These are phyloP conservation scores for Ichneumon xanthorius DNA, from an alignment of 2,888 invertebrate genomes.

Conservation along the genomic window DNA sequence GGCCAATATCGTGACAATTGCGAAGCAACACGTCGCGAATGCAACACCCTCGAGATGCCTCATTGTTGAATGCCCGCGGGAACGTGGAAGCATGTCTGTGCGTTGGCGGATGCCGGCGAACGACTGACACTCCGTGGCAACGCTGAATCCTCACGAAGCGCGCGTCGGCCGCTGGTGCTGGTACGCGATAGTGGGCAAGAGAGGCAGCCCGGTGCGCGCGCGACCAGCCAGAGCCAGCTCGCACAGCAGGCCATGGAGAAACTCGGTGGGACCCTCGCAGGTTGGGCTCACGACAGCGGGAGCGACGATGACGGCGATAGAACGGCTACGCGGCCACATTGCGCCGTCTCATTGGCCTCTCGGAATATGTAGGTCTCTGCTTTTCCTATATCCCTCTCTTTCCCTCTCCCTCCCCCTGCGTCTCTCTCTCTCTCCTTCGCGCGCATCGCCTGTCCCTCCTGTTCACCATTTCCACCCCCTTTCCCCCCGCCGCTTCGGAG, in stretches of 20 bases:
- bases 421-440: constrained; percentile 62
- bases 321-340: constrained; percentile 80
- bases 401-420: constrained; percentile 65
- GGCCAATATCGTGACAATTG: constrained; percentile 72
- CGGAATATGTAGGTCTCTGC: constrained; percentile 82
- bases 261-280: constrained; percentile 28
- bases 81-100: constrained; percentile 66
- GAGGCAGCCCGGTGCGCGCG: constrained; percentile 34
- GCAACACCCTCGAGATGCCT: constrained; percentile 61
- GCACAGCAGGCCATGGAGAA: constrained; percentile 45
- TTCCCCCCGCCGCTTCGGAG: constrained; percentile 16
- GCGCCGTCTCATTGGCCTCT: constrained; percentile 84
- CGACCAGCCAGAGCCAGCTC: constrained; percentile 37
- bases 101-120: constrained; percentile 77
- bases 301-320: constrained; percentile 38
- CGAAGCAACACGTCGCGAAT: constrained; percentile 75
- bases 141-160: constrained; percentile 66
- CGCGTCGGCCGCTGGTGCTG: constrained; percentile 53
- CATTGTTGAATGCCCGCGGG: constrained; percentile 61
- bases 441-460: constrained; percentile 59
- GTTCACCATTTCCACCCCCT: constrained; percentile 43
- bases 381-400: constrained; percentile 54
- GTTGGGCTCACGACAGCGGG: constrained; percentile 38
- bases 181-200: constrained; percentile 56
- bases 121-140: constrained; percentile 73